Base-by-base conservation (phyloP, 2,888 invertebrate species). In the Malacosoma neustria region DNA sequence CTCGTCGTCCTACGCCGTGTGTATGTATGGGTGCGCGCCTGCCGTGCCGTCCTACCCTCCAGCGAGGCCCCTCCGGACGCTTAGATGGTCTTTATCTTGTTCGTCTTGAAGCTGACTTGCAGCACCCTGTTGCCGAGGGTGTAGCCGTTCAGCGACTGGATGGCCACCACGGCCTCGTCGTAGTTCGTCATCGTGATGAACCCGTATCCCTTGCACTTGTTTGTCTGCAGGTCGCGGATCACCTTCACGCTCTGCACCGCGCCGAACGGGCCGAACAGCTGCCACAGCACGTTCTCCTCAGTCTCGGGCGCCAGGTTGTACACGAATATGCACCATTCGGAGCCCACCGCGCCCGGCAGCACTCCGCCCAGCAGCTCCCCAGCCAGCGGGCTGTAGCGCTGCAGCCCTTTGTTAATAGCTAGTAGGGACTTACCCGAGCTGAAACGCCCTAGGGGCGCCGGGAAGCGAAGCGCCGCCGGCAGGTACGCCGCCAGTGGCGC, bases 151-250 rank as follows among this genome's bases (percentile, higher is more conserved):
- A 97, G 89, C 61, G 93, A 93, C 82, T 95, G 94, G 63, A 96
- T 96, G 50, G 97, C 96, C 53, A 95, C 93, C 51, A 95, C 90
- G 15, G 96, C 95, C 77, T 97, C 96, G 79, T 96, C 95, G 87
- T 96, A 96, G 84, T 95, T 95, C 66, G 95, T 95, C 96, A 97
- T 96, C 48, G 96, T 96, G 54, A 97, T 95, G 80, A 96, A 96
- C 41, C 96, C 97, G 79, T 96, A 96, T 55, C 97, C 97, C 85
- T 96, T 96, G 89, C 96, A 96, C 84, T 96, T 96, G 88, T 94
- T 94, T 52, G 95, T 95, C 79, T 94, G 93, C 61, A 94, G 89
- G 87, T 97, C 96, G 61, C 96, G 91, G 63, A 96, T 95, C 58
- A 96, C 95, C 86, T 96, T 96, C 45, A 96, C 96, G 79, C 93